phyloP scores from a whole-genome alignment of 92 coral and sea anemone genomes.

The Epizoanthus stellaris region DNA sequence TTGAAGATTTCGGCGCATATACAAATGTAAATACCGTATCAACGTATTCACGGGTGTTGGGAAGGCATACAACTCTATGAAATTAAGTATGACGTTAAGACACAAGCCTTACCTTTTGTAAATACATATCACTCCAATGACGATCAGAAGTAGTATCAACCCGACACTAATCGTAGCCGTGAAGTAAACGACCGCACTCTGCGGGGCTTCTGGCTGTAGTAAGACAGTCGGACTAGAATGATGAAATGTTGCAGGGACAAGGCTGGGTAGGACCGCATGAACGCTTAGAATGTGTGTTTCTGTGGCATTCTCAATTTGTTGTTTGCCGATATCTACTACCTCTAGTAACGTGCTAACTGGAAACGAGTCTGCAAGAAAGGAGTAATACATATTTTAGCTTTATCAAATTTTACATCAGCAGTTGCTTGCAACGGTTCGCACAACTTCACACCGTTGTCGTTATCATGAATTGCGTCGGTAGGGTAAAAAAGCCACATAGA shows the following conservation, averaged over 20 bases:
- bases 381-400: neutral
- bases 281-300: slow-evolving; percentile 10
- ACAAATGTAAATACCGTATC: too few species aligned
- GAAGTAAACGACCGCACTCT: neutral
- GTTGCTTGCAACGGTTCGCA: too few species aligned
- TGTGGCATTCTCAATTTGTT: slow-evolving; percentile 17
- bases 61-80: too few species aligned
- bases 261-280: neutral
- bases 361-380: slow-evolving; percentile 6
- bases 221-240: neutral
- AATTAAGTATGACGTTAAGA: too few species aligned
- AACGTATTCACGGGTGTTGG: too few species aligned
- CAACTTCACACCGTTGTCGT: too few species aligned
- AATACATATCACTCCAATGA: slow-evolving; percentile 2
- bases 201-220: neutral
- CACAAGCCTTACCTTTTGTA: slow-evolving; percentile 1
- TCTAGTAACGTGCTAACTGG: neutral
- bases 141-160: slow-evolving; percentile 8
- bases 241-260: neutral
- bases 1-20: too few species aligned
- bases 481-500: too few species aligned
- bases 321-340: neutral
- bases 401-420: too few species aligned
- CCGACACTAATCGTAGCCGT: slow-evolving; percentile 13
- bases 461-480: too few species aligned